These are phyloP conservation scores for Paradisaea rubra DNA, from an alignment of 2,113 vertebrate species.

Conservation along the genomic window DNA sequence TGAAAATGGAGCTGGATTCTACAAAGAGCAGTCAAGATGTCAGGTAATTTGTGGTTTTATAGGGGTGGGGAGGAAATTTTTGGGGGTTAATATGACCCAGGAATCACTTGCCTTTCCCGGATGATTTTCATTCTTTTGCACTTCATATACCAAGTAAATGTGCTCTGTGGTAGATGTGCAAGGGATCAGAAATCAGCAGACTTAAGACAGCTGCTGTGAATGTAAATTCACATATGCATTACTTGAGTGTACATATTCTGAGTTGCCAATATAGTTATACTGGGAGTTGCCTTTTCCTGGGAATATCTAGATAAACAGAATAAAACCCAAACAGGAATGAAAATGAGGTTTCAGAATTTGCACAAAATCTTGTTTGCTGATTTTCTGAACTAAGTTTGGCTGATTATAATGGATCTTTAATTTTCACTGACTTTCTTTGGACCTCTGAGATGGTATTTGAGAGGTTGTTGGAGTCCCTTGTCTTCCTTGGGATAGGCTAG, in stretches of 20 bases:
- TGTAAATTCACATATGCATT: background rate
- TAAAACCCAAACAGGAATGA: background rate
- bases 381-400: background rate
- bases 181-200: background rate
- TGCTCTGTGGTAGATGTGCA: background rate
- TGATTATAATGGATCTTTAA: background rate
- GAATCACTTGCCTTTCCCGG: background rate
- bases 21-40: background rate
- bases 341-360: background rate
- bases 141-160: background rate
- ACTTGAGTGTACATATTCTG: background rate
- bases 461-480: background rate
- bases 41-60: background rate
- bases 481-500: background rate
- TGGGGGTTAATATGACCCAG: background rate
- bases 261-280: background rate
- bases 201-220: background rate
- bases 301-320: background rate
- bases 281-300: background rate
- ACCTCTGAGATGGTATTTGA: background rate
- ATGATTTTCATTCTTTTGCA: constrained; percentile 17
- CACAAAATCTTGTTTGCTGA: background rate
- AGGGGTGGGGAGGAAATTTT: background rate
- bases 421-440: background rate
- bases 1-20: background rate